Percentiles rank a stretch among this genome's conserved stretches.
These are phyloP conservation scores for Drosophila birchii DNA, from an alignment of 2,888 invertebrate species.

Conservation along the genomic window DNA sequence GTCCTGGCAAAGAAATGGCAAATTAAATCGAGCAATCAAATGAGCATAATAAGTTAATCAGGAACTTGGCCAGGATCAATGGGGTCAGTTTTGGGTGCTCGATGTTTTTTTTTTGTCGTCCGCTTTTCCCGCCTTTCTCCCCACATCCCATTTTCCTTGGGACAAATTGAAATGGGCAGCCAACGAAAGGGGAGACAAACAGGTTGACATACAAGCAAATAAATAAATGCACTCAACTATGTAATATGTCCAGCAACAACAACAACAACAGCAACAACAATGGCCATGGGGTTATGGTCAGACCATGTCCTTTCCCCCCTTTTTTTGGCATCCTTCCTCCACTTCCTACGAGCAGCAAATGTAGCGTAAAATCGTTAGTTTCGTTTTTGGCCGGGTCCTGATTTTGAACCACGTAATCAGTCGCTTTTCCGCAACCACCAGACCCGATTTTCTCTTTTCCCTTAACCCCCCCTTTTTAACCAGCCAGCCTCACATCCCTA, in stretches of 20 bases:
- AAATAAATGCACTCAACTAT: conserved; percentile 80
- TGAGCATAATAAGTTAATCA: conserved; percentile 80
- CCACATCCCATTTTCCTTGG: conserved; percentile 12
- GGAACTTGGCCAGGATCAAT: conserved; percentile 57
- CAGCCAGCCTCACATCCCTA: not conserved
- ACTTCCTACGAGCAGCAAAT: conserved; percentile 73
- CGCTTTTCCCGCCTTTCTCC: not conserved
- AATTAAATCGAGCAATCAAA: conserved; percentile 80
- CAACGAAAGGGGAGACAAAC: conserved; percentile 58
- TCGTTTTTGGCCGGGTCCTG: conserved; percentile 57
- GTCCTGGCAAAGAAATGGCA: conserved; percentile 54
- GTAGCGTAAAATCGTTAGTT: conserved; percentile 77
- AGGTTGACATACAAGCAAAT: conserved; percentile 75
- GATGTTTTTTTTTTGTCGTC: not conserved
- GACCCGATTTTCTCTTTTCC: too few species aligned
- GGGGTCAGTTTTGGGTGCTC: conserved; percentile 39
- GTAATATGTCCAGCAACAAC: conserved; percentile 68
- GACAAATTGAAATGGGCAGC: conserved; percentile 76
- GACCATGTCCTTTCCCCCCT: conserved; percentile 55
- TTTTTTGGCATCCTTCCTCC: not conserved
- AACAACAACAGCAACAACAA: conserved; percentile 28
- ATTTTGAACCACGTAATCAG: conserved; percentile 61
- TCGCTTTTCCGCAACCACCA: conserved; percentile 45
- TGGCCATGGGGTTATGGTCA: conserved; percentile 62
- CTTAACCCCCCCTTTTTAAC: not conserved